These are phyloP conservation scores for Sylvilagus floridanus DNA, from an alignment of 2,797 vertebrate genomes.

Conservation along the genomic window DNA sequence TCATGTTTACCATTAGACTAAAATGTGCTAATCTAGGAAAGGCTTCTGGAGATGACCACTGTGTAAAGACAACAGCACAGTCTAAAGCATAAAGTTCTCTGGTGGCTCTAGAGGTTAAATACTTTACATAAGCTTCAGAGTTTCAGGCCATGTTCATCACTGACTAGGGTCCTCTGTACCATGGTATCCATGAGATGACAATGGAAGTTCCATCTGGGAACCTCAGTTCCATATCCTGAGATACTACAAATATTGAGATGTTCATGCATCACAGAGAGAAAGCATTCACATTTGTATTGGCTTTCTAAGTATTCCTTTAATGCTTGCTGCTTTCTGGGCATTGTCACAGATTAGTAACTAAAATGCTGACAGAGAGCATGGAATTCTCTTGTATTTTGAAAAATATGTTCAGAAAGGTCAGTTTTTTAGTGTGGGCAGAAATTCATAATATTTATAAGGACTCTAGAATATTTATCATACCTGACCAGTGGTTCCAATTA, in stretches of 20 bases:
- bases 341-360: background rate
- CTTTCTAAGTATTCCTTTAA: slow-evolving; percentile 32
- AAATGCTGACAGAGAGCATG: background rate
- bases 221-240: slow-evolving; percentile 26
- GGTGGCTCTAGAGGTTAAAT: slow-evolving; percentile 42
- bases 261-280: slow-evolving; percentile 22
- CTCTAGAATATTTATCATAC: slow-evolving; percentile 30
- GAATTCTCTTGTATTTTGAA: background rate
- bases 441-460: slow-evolving; percentile 52
- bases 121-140: slow-evolving; percentile 15
- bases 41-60: slow-evolving; percentile 30
- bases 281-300: background rate
- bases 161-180: background rate
- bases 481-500: slow-evolving; percentile 16
- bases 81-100: background rate
- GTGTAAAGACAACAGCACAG: slow-evolving; percentile 1
- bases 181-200: slow-evolving; percentile 15
- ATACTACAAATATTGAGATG: slow-evolving; percentile 14
- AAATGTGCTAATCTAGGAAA: slow-evolving; percentile 44
- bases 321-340: slow-evolving; percentile 35
- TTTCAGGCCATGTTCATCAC: slow-evolving; percentile 27
- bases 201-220: slow-evolving; percentile 37
- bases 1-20: slow-evolving; percentile 28
- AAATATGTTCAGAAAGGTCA: slow-evolving; percentile 8
- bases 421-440: background rate